Evolutionary conservation across 2,797 vertebrate species (phyloP).

Genomic region (Euphonia xanthogaster): DNA sequence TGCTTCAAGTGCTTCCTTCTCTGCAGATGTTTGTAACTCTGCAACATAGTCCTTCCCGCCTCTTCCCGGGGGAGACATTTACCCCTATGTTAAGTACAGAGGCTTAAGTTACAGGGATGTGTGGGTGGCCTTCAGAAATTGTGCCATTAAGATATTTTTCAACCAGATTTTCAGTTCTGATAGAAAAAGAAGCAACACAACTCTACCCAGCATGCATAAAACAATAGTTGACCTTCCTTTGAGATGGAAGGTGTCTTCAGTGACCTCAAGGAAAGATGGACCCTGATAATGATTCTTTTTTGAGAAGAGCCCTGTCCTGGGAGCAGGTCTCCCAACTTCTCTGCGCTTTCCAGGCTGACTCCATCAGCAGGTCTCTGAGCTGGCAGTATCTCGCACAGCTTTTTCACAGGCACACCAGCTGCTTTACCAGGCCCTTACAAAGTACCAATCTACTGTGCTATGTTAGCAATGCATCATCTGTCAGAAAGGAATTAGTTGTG

Average conservation of each 20-base stretch:
- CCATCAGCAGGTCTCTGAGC: neutral
- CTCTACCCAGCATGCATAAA: neutral
- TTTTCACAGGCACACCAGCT: neutral
- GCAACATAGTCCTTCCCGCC: neutral
- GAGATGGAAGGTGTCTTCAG: neutral
- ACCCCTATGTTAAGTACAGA: neutral
- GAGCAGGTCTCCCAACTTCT: neutral
- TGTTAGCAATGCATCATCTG: neutral
- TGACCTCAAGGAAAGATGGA: neutral
- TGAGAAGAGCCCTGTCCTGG: neutral
- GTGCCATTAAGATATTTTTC: neutral
- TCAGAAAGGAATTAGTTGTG: neutral
- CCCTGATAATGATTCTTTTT: neutral
- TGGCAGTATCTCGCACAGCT: neutral
- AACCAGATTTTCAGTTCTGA: neutral
- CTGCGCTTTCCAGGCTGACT: neutral
- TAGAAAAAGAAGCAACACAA: neutral
- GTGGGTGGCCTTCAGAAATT: constrained; percentile 18
- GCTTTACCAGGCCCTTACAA: neutral
- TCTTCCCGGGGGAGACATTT: neutral
- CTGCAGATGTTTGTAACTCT: neutral
- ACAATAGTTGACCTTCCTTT: neutral
- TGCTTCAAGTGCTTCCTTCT: neutral
- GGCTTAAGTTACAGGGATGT: neutral
- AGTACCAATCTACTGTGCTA: neutral